phyloP scores from a whole-genome alignment of 2,113 vertebrate genomes.

The Pituophis catenifer region DNA sequence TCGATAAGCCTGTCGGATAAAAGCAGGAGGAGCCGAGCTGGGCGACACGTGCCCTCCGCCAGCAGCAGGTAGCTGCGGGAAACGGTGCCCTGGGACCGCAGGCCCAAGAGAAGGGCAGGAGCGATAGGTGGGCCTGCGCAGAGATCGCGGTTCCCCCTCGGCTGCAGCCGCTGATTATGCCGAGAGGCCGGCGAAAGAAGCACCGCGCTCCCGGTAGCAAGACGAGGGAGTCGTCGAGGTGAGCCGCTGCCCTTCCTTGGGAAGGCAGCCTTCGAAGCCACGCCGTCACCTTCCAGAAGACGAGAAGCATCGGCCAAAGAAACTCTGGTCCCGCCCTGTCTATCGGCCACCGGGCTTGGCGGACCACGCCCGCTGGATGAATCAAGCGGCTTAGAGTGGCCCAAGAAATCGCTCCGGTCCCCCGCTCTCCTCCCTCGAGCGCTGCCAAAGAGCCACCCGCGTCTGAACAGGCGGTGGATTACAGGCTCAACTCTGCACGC shows the following conservation, averaged over 20 bases:
- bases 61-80: not conserved
- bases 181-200: not conserved
- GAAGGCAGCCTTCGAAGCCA: not conserved
- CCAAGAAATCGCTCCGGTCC: not conserved
- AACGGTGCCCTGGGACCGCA: not conserved
- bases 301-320: not conserved
- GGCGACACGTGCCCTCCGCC: not conserved
- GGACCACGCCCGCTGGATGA: not conserved
- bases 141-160: not conserved
- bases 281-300: not conserved
- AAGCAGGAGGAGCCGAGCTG: not conserved
- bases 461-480: not conserved
- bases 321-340: not conserved
- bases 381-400: not conserved
- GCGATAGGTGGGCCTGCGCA: not conserved
- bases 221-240: not conserved
- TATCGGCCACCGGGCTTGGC: not conserved
- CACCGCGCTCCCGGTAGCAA: not conserved
- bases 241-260: not conserved
- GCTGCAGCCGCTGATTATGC: not conserved
- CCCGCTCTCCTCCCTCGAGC: not conserved
- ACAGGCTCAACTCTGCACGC: not conserved
- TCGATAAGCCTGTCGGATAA: not conserved
- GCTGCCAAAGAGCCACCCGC: not conserved
- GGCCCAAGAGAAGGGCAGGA: not conserved